phyloP scores from a whole-genome alignment of 2,888 invertebrate species.

The Oligia fasciuncula region DNA sequence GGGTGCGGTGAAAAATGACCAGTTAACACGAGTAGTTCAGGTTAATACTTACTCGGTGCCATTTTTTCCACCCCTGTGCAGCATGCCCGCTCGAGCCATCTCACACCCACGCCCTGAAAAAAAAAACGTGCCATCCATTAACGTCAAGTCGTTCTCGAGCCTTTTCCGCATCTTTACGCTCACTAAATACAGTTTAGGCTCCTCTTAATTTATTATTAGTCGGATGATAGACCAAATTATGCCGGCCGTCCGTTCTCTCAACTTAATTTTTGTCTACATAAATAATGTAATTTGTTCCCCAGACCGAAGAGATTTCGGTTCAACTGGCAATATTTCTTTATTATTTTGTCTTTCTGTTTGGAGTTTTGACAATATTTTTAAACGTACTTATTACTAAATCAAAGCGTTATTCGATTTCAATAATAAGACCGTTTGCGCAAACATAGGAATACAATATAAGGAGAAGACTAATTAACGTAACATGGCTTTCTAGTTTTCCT shows the following conservation, averaged over 20 bases:
- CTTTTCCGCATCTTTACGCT: slow-evolving; percentile 81
- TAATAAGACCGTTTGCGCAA: not conserved
- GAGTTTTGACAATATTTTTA: slow-evolving; percentile 1
- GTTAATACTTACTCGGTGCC: slow-evolving; percentile 92
- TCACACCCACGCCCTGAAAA: slow-evolving; percentile 91
- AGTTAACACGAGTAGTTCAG: slow-evolving; percentile 54
- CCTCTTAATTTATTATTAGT: slow-evolving; percentile 77
- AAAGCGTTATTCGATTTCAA: not conserved
- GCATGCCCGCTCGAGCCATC: slow-evolving; percentile 94
- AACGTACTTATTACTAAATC: not conserved
- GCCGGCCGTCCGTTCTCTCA: slow-evolving; percentile 51
- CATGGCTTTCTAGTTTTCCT: not conserved
- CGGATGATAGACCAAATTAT: slow-evolving; percentile 75
- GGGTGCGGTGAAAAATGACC: slow-evolving; percentile 22
- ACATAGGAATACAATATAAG: not conserved
- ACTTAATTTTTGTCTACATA: slow-evolving; percentile 68
- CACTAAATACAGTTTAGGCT: slow-evolving; percentile 80
- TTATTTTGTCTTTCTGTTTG: slow-evolving; percentile 29
- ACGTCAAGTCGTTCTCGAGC: slow-evolving; percentile 77
- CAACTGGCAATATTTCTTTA: slow-evolving; percentile 41
- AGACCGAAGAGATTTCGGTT: slow-evolving; percentile 50
- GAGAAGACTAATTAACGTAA: not conserved
- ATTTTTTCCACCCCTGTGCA: slow-evolving; percentile 93
- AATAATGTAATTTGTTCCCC: slow-evolving; percentile 66
- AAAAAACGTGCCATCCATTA: slow-evolving; percentile 82